These are phyloP conservation scores for Sinodicranocentrus sp. DNA, from an alignment of 2,888 invertebrate genomes.

Conservation along the genomic window DNA sequence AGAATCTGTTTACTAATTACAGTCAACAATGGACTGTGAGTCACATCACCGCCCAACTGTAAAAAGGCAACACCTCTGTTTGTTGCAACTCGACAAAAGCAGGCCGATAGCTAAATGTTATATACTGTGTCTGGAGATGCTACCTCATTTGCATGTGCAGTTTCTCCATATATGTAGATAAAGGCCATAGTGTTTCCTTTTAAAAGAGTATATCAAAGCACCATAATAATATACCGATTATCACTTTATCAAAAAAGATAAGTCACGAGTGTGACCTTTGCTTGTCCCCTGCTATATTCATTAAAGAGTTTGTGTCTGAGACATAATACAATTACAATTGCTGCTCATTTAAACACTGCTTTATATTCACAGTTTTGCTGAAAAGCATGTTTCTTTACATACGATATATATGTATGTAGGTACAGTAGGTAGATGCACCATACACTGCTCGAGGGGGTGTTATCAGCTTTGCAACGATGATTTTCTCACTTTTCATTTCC, in stretches of 20 bases:
- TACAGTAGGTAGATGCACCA: no score
- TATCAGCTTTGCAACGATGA: conserved; percentile 23
- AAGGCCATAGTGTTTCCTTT: neutral
- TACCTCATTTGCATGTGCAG: no score
- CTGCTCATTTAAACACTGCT: no score
- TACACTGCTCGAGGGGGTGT: neutral
- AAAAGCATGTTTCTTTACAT: no score
- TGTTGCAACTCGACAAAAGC: conserved; percentile 29
- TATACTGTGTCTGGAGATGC: no score
- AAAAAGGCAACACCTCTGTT: conserved; percentile 44
- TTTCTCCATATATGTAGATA: no score
- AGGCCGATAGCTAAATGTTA: conserved; percentile 8
- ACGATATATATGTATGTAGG: no score
- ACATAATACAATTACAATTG: no score
- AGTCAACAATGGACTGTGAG: conserved; percentile 38
- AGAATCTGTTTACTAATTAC: conserved; percentile 13
- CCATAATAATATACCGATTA: neutral
- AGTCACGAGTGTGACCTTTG: conserved; percentile 61
- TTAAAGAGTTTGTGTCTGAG: neutral
- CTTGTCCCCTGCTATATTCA: neutral
- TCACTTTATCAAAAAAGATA: conserved; percentile 41
- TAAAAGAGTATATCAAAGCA: neutral
- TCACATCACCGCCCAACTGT: conserved; percentile 62
- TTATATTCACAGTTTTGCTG: no score
- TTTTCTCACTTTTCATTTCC: conserved; percentile 65